Evolutionary conservation across 2,888 invertebrate species (phyloP).

Genomic region (Mythimna albipuncta): DNA sequence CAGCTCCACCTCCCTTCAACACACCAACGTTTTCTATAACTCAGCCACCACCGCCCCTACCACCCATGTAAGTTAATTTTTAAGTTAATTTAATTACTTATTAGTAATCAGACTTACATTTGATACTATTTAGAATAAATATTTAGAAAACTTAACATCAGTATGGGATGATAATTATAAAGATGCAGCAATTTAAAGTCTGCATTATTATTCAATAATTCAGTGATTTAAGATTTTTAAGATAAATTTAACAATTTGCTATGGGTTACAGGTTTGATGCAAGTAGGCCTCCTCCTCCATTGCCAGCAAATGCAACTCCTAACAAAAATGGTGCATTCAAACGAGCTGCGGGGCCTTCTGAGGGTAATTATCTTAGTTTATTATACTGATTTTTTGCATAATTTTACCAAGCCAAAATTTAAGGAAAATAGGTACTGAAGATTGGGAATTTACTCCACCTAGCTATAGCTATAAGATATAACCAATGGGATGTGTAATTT

Average conservation of each 20-base stretch:
- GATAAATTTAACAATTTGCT: not conserved
- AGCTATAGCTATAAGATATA: slow-evolving; percentile 38
- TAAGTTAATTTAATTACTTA: not conserved
- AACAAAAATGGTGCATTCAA: slow-evolving; percentile 64
- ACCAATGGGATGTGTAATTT: slow-evolving; percentile 10
- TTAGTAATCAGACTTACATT: not conserved
- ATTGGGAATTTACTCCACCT: slow-evolving; percentile 18
- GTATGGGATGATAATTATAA: not conserved
- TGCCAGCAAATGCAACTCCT: slow-evolving; percentile 59
- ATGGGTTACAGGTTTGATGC: slow-evolving; percentile 76
- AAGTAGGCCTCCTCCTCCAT: slow-evolving; percentile 79
- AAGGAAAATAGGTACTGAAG: slow-evolving; percentile 2
- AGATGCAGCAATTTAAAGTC: not conserved
- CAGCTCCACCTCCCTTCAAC: slow-evolving; percentile 59
- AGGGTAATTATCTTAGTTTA: slow-evolving; percentile 67
- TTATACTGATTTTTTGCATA: slow-evolving; percentile 12
- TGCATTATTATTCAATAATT: too few relatives aligned
- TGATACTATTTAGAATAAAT: not conserved
- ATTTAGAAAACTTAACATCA: too few relatives aligned
- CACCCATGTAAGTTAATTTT: slow-evolving; percentile 60
- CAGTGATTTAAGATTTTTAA: not conserved
- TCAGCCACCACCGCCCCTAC: slow-evolving; percentile 62
- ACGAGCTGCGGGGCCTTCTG: slow-evolving; percentile 62
- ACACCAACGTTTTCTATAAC: slow-evolving; percentile 47
- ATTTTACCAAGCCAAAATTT: slow-evolving; percentile 21